These are phyloP conservation scores for Microcebus murinus DNA, from an alignment of 2,113 vertebrate species.

Conservation along the genomic window DNA sequence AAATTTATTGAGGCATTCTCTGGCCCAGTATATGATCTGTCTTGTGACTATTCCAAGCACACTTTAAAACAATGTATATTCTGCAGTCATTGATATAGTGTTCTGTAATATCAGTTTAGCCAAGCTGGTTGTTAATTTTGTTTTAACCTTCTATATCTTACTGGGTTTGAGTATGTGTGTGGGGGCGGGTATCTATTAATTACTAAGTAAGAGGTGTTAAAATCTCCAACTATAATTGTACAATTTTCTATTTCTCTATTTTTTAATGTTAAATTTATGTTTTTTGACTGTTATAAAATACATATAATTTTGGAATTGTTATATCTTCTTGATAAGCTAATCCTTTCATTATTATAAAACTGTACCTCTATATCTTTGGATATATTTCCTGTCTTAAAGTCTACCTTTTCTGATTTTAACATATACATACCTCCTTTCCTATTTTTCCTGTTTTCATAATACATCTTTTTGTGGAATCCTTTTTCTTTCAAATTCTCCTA, in stretches of 20 bases:
- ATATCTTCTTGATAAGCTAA: neutral
- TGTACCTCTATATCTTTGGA: neutral
- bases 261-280: neutral
- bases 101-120: neutral
- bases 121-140: neutral
- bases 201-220: neutral
- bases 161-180: neutral
- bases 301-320: neutral
- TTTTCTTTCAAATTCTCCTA: neutral
- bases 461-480: neutral
- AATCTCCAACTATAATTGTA: neutral
- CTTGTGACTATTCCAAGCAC: neutral
- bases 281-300: neutral
- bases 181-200: neutral
- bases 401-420: neutral
- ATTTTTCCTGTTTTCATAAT: neutral
- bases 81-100: neutral
- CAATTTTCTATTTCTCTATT: neutral
- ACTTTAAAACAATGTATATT: neutral
- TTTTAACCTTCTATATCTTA: neutral
- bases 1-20: neutral
- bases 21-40: neutral
- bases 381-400: neutral
- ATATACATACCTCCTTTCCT: neutral
- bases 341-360: neutral